Percentiles rank a stretch among this genome's conserved stretches.
Evolutionary conservation across 1,140 invertebrate species (phyloP).

Genomic region (Drosophila malerkotliana): DNA sequence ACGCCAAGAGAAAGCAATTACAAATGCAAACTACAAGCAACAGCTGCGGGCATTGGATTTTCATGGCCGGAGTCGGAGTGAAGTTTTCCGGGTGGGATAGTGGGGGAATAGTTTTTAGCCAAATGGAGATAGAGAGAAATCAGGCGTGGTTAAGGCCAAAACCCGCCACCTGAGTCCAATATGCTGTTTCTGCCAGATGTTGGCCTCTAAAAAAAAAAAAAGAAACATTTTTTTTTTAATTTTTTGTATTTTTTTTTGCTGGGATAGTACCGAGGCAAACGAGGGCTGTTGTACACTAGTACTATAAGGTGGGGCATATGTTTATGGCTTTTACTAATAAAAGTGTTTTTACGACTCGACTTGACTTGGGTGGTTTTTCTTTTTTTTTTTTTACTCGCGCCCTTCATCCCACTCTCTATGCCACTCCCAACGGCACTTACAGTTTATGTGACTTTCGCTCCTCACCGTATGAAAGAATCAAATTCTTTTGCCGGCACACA

Average conservation of each 20-base stretch:
- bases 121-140: slow-evolving; percentile 24
- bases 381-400: not conserved
- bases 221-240: not conserved
- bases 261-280: not conserved
- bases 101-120: slow-evolving; percentile 7
- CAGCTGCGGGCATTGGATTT: slow-evolving; percentile 47
- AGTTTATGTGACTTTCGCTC: slow-evolving; percentile 46
- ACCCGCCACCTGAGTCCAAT: slow-evolving; percentile 29
- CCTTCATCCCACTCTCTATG: slow-evolving; percentile 3
- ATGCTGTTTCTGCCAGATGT: slow-evolving; percentile 19
- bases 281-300: not conserved
- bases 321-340: slow-evolving; percentile 71
- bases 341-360: slow-evolving; percentile 73
- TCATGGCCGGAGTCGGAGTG: not conserved
- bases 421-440: slow-evolving; percentile 40
- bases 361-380: slow-evolving; percentile 10
- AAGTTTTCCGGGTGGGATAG: not conserved
- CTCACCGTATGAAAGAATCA: slow-evolving; percentile 38
- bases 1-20: slow-evolving; percentile 68
- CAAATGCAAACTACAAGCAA: slow-evolving; percentile 75
- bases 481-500: slow-evolving; percentile 32
- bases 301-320: slow-evolving; percentile 47
- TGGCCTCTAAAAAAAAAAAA: slow-evolving; percentile 9
- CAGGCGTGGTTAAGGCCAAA: slow-evolving; percentile 6
- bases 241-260: not conserved